Conservation (phyloP, 2,113 vertebrate species). For the Mesembrinibis cayennensis region DNA sequence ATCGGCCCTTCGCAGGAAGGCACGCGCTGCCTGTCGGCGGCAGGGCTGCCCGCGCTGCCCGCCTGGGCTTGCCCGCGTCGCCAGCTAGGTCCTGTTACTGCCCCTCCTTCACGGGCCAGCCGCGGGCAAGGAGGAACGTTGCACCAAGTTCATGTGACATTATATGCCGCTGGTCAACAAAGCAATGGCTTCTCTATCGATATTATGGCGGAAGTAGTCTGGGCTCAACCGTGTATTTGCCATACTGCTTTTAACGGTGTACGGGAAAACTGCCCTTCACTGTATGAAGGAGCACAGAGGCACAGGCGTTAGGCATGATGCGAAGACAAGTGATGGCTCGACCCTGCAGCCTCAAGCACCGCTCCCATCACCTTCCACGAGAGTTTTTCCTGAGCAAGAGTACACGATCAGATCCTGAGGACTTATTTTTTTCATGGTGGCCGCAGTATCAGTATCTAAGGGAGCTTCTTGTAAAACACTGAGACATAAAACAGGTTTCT, state of each 20-base stretch:
- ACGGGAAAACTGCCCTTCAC: neutral
- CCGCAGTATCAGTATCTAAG: neutral
- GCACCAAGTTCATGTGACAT: neutral
- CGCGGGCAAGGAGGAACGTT: neutral
- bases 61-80: fast-evolving
- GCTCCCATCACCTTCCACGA: fast-evolving
- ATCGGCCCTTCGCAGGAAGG: neutral
- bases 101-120: neutral
- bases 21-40: too few species aligned
- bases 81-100: neutral
- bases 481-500: constrained; percentile 52
- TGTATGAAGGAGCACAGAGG: neutral
- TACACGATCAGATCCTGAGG: neutral
- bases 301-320: too few species aligned
- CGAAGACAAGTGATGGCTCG: neutral
- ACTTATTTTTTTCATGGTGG: neutral
- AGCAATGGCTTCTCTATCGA: neutral
- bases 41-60: fast-evolving
- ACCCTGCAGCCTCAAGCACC: neutral
- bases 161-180: neutral
- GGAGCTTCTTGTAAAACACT: constrained; percentile 21
- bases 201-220: neutral
- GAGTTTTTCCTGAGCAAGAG: neutral
- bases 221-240: neutral
- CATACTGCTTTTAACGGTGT: neutral